These are phyloP conservation scores for Meta bourneti DNA, from an alignment of 2,888 invertebrate genomes.

Conservation along the genomic window DNA sequence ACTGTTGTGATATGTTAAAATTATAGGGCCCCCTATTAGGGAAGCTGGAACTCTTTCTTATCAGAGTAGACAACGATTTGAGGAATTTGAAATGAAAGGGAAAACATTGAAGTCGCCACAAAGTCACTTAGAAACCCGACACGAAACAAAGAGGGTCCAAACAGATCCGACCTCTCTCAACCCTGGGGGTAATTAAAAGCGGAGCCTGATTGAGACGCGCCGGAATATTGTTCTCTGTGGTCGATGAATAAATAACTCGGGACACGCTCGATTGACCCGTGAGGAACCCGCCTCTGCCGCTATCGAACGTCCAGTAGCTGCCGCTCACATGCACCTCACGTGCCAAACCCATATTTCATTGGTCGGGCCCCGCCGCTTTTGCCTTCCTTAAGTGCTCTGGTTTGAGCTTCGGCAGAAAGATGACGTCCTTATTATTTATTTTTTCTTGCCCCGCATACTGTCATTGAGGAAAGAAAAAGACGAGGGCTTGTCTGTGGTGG, in stretches of 20 bases:
- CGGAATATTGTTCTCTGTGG: conserved; percentile 18
- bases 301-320: conserved; percentile 45
- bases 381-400: conserved; percentile 48
- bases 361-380: conserved; percentile 13
- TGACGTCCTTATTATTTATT: conserved; percentile 42
- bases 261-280: conserved; percentile 17
- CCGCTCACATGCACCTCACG: conserved; percentile 43
- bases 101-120: too few species aligned
- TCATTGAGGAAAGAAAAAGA: conserved; percentile 45
- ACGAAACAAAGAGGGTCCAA: too few species aligned
- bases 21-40: too few species aligned
- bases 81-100: too few species aligned
- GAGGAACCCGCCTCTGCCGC: conserved; percentile 26
- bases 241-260: conserved; percentile 32
- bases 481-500: conserved; percentile 51
- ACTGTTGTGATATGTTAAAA: too few species aligned
- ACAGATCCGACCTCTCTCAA: too few species aligned
- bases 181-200: not conserved
- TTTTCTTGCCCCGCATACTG: conserved; percentile 10
- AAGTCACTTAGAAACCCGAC: too few species aligned
- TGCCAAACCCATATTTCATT: conserved; percentile 64
- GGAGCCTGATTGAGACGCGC: not conserved
- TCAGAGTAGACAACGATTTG: too few species aligned
- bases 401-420: conserved; percentile 50
- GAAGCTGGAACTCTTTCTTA: too few species aligned